Conservation (phyloP, 2,888 invertebrate genomes). For the Cinara cedri region DNA sequence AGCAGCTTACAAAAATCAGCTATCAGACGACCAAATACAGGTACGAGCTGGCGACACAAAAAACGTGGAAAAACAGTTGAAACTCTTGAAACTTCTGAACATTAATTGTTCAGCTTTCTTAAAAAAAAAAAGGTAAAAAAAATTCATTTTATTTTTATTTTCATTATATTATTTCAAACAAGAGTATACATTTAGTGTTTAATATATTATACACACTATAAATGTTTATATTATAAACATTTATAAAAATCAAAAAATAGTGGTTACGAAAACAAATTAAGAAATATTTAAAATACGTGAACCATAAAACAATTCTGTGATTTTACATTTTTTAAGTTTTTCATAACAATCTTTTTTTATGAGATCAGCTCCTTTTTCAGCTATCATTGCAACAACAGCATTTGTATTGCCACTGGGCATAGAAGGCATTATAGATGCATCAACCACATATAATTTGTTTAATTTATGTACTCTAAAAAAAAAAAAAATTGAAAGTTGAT, state of each 20-base stretch:
- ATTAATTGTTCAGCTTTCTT: not conserved
- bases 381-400: constrained; percentile 60
- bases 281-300: too few species aligned
- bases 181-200: too few species aligned
- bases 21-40: constrained; percentile 19
- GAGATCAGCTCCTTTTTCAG: constrained; percentile 61
- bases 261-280: too few species aligned
- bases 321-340: constrained; percentile 46
- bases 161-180: not conserved
- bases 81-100: constrained; percentile 23
- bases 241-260: too few species aligned
- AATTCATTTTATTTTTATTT: not conserved
- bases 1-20: constrained; percentile 40
- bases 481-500: too few species aligned
- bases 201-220: too few species aligned
- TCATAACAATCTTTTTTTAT: constrained; percentile 57
- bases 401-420: constrained; percentile 61
- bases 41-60: constrained; percentile 45
- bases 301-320: constrained; percentile 24
- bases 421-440: constrained; percentile 61
- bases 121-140: constrained; percentile 8
- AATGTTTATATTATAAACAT: too few species aligned
- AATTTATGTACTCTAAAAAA: constrained; percentile 60
- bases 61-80: constrained; percentile 43
- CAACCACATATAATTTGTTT: constrained; percentile 60